Evolutionary conservation across 2,888 invertebrate genomes (phyloP).

Genomic region (Oscheius onirici): DNA sequence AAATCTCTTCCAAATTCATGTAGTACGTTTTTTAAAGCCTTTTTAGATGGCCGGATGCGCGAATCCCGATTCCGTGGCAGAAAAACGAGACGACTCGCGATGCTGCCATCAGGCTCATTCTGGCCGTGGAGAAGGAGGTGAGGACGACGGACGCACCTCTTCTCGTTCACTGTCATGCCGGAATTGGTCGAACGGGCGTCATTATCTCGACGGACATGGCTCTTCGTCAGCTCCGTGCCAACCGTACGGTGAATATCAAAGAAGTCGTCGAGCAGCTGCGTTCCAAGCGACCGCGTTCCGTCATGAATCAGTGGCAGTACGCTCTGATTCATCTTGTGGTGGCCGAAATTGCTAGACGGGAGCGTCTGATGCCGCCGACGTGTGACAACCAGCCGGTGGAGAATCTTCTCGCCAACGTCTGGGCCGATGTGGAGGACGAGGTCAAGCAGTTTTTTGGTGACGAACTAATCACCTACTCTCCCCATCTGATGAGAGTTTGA

Average conservation of each 20-base stretch:
- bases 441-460: conserved; percentile 2
- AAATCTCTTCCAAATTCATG: too few relatives aligned
- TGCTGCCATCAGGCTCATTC: conserved; percentile 27
- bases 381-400: background rate
- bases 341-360: conserved; percentile 24
- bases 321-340: conserved; percentile 33
- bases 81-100: conserved; percentile 7
- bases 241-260: conserved; percentile 53
- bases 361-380: background rate
- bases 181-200: conserved; percentile 95
- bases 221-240: conserved; percentile 35
- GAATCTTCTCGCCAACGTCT: background rate
- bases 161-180: conserved; percentile 86
- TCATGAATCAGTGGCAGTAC: conserved; percentile 44
- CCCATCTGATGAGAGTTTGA: conserved; percentile 6
- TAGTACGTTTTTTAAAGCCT: background rate
- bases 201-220: conserved; percentile 86
- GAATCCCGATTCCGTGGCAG: conserved; percentile 36
- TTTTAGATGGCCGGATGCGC: conserved; percentile 45
- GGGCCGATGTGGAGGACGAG: conserved; percentile 7
- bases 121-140: conserved; percentile 34
- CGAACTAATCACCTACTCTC: conserved; percentile 14
- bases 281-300: conserved; percentile 34
- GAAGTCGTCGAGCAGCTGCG: conserved; percentile 36
- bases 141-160: conserved; percentile 78